phyloP scores from a whole-genome alignment of 2,113 vertebrate species.

The Tragelaphus strepsiceros region DNA sequence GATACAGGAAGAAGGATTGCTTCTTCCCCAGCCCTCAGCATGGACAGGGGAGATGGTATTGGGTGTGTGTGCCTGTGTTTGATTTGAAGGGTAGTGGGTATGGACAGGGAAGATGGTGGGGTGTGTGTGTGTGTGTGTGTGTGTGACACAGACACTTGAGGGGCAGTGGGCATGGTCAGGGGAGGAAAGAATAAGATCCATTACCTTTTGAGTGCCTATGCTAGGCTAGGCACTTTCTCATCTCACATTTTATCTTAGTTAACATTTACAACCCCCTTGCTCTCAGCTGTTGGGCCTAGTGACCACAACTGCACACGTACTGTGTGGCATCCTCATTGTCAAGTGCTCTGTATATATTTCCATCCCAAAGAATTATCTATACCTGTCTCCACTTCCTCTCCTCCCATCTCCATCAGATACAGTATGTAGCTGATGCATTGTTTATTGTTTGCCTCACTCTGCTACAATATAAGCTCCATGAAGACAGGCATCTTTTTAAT shows the following conservation, averaged over 20 bases:
- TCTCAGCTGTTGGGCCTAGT: neutral
- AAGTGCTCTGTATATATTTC: neutral
- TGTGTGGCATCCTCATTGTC: neutral
- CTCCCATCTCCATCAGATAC: neutral
- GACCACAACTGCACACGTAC: neutral
- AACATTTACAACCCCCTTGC: neutral
- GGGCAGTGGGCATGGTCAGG: too few species aligned
- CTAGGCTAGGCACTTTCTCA: neutral
- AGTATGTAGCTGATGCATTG: neutral
- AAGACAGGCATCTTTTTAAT: neutral
- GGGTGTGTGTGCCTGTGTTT: neutral
- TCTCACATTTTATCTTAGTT: neutral
- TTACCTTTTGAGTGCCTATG: neutral
- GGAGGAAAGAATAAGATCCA: neutral
- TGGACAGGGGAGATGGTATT: neutral
- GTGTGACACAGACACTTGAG: neutral
- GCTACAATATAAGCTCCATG: neutral
- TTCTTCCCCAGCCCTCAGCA: neutral
- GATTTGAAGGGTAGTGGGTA: neutral
- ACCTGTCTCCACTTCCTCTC: neutral
- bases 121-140: neutral
- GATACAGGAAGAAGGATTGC: neutral
- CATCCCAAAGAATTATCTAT: neutral
- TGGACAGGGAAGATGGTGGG: too few species aligned
- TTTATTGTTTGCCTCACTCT: neutral